Evolutionary conservation across 2,888 invertebrate species (phyloP), one percentile per base, ranked within the genome.

Genomic region (Perizoma affinitatum): DNA sequence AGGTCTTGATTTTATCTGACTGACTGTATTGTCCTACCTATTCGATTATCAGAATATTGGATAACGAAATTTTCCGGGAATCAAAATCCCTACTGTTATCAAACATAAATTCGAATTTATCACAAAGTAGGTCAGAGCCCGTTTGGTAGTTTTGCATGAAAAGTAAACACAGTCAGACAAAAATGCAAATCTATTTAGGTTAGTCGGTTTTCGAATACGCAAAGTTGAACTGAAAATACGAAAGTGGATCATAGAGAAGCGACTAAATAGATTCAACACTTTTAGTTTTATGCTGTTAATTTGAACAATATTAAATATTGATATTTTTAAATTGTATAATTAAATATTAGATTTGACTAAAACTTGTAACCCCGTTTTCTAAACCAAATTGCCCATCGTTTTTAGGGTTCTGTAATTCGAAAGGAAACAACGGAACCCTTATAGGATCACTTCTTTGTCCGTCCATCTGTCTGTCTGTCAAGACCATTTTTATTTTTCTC

Each of bases 1-100:
- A 65, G 69, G 67, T 81, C 79, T 81, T 77, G 73, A 72, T 79
- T 57, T 38, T 49, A 53, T 51, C 63, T 63, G 49, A 50, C 53
- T 41, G 49, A 52, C 52, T 56, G 41, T 59, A 59, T 57, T 54
- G 43, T 45, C 46, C 56, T 5, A 5, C 10, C 5, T 42, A 38
- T 38, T 38, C 38, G 6, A 38, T 38, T 7, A 6, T 38, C 38
- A 38, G 38, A 38, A 38, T 38, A 38, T 38, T 38, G 5, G 7
- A 22, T 22, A 3, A 22, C 22, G 10, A 9, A 5, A 9, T 3
- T n/a, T 10, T 4, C 42, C n/a, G 5, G 5, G 10, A n/a, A 42
- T 10, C 10, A 10, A 0, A 42, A 42, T 42, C n/a, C n/a, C 5
- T 10, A 42, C n/a, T 42, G 40, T n/a, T 42, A 42, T 9, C n/a